Evolutionary conservation across 2,113 vertebrate species (phyloP).

Genomic region (Mohoua ochrocephala): DNA sequence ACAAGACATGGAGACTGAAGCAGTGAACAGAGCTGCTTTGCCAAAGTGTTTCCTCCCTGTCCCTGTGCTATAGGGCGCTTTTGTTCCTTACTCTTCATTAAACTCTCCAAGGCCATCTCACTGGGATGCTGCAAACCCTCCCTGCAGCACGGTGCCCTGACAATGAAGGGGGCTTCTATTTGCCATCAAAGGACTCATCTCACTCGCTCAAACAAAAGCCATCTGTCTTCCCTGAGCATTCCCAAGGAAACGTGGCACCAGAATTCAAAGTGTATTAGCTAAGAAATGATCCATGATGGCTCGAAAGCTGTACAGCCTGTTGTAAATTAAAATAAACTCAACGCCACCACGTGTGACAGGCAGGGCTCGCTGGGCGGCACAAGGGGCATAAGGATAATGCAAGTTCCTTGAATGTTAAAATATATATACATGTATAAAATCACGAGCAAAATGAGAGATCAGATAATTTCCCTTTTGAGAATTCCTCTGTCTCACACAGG

Average conservation of each 20-base stretch:
- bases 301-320: not conserved
- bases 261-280: not conserved
- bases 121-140: not conserved
- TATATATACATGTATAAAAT: not conserved
- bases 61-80: not conserved
- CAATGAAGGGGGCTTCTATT: not conserved
- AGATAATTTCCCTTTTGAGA: not conserved
- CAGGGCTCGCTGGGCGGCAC: not conserved
- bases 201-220: not conserved
- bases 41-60: not conserved
- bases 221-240: not conserved
- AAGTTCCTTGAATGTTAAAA: not conserved
- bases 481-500: not conserved
- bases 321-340: not conserved
- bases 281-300: not conserved
- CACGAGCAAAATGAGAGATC: not conserved
- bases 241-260: not conserved
- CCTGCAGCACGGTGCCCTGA: rapidly evolving
- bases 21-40: not conserved
- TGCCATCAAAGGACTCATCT: not conserved
- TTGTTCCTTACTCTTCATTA: not conserved
- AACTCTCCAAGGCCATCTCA: not conserved
- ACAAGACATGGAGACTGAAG: not conserved
- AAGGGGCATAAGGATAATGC: not conserved
- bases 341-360: not conserved